Percentiles rank a stretch among this genome's conserved stretches.
Evolutionary conservation across 2,888 invertebrate genomes (phyloP).

Genomic region (Idaea straminata): DNA sequence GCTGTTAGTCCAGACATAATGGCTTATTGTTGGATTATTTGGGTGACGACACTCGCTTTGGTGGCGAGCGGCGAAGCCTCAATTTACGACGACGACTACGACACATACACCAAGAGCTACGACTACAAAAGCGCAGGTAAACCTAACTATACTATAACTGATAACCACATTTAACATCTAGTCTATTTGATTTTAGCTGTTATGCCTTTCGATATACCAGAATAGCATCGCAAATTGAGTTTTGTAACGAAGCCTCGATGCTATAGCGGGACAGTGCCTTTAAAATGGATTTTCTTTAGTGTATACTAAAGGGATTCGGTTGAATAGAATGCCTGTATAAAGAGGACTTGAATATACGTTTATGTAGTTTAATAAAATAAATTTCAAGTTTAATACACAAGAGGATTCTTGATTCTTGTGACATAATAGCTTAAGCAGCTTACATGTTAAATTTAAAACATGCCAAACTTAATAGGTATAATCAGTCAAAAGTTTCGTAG

Average conservation of each 20-base stretch:
- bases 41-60: slow-evolving; percentile 48
- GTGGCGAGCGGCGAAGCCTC: slow-evolving; percentile 51
- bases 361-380: too few species aligned
- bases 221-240: slow-evolving; percentile 48
- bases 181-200: slow-evolving; percentile 34
- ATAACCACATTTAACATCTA: slow-evolving; percentile 2
- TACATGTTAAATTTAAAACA: not conserved
- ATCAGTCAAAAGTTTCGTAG: not conserved
- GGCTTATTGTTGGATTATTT: slow-evolving; percentile 53
- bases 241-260: slow-evolving; percentile 46
- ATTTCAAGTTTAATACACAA: too few species aligned
- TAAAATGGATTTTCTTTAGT: slow-evolving; percentile 40
- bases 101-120: slow-evolving; percentile 64
- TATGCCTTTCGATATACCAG: slow-evolving; percentile 42
- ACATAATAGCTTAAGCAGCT: too few species aligned
- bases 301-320: slow-evolving; percentile 29
- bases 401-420: too few species aligned
- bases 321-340: slow-evolving; percentile 22
- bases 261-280: slow-evolving; percentile 33
- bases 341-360: too few species aligned
- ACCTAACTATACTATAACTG: slow-evolving; percentile 32
- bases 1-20: slow-evolving; percentile 40
- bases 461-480: not conserved
- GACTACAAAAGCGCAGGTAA: slow-evolving; percentile 70
- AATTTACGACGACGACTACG: slow-evolving; percentile 72